These are phyloP conservation scores for Sminthopsis crassicaudata DNA, from an alignment of 2,113 vertebrate genomes.

Conservation along the genomic window DNA sequence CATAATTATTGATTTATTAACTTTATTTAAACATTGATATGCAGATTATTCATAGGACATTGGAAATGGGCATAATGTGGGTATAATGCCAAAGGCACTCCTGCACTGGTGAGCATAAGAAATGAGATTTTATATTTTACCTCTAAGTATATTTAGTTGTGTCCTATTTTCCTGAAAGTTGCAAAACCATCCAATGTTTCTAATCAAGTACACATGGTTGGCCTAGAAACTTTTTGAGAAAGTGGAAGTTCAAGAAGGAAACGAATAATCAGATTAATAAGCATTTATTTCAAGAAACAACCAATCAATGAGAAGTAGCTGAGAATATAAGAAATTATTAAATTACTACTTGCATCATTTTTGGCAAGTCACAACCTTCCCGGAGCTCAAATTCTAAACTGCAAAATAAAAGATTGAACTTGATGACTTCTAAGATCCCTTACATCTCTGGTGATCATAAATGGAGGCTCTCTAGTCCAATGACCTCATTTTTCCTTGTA, in stretches of 20 bases:
- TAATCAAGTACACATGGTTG: neutral
- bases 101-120: neutral
- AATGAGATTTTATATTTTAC: neutral
- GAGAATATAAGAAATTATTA: neutral
- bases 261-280: neutral
- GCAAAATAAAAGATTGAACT: neutral
- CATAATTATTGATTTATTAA: neutral
- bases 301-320: neutral
- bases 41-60: neutral
- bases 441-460: neutral
- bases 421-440: neutral
- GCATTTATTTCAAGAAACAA: neutral
- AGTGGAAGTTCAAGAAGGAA: neutral
- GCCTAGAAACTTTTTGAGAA: neutral
- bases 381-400: neutral
- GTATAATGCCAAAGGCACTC: neutral
- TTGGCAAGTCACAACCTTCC: neutral
- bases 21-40: neutral
- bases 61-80: neutral
- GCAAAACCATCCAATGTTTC: neutral
- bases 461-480: neutral
- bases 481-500: neutral
- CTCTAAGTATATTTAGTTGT: neutral
- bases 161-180: neutral
- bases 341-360: neutral